phyloP scores from a whole-genome alignment of 2,113 vertebrate species.

The Mustelus asterias region DNA sequence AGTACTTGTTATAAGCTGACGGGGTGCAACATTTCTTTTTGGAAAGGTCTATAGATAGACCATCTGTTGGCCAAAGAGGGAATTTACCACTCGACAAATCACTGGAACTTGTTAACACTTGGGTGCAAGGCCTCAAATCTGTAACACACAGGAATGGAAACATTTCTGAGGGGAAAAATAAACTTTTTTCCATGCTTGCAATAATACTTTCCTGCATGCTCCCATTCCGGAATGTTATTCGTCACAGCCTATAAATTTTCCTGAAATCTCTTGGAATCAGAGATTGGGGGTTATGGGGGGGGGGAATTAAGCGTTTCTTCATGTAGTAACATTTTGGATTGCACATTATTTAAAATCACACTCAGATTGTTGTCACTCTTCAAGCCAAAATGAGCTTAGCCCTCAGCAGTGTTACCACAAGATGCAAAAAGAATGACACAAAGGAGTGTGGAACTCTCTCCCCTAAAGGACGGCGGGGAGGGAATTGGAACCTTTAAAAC shows the following conservation, averaged over 20 bases:
- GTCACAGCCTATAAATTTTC: background rate
- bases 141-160: background rate
- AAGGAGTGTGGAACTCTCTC: background rate
- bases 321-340: background rate
- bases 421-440: background rate
- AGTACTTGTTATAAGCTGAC: background rate
- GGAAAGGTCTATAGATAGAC: background rate
- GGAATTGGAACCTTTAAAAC: background rate
- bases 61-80: background rate
- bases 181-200: background rate
- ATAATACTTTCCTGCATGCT: slow-evolving; percentile 1
- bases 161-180: background rate
- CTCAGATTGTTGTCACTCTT: background rate
- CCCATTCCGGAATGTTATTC: background rate
- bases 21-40: background rate
- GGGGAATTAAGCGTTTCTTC: background rate
- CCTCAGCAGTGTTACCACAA: background rate
- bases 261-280: background rate
- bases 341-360: background rate
- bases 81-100: background rate
- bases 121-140: background rate
- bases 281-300: background rate
- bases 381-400: background rate
- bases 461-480: background rate
- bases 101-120: background rate